These are phyloP conservation scores for Dendrocopos noguchii DNA, from an alignment of 2,113 vertebrate species.

Conservation along the genomic window DNA sequence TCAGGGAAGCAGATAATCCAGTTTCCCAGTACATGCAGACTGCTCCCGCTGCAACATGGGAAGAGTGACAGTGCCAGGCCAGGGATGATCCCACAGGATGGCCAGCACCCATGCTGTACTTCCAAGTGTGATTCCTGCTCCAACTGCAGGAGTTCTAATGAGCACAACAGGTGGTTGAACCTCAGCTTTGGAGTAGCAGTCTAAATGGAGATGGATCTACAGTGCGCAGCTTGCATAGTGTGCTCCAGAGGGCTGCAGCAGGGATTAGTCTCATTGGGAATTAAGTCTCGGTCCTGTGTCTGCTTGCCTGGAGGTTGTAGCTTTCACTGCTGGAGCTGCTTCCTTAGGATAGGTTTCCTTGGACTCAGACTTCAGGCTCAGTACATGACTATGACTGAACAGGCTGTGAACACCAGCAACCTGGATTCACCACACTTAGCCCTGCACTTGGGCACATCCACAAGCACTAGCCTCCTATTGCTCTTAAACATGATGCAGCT, in stretches of 20 bases:
- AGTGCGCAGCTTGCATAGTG: accelerated
- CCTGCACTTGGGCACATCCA: not conserved
- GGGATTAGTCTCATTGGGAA: not conserved
- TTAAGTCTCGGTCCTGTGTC: accelerated
- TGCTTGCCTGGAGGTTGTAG: not conserved
- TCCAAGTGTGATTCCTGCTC: not conserved
- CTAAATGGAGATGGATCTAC: not conserved
- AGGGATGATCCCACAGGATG: not conserved
- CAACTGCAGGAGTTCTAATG: not conserved
- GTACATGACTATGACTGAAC: not conserved
- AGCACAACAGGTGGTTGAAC: not conserved
- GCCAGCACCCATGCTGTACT: not conserved
- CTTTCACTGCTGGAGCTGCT: not conserved
- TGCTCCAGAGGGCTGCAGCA: not conserved
- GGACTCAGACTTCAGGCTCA: not conserved
- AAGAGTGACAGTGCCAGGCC: not conserved
- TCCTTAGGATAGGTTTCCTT: not conserved
- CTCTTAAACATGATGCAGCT: not conserved
- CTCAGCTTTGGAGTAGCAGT: not conserved
- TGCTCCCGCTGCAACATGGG: not conserved
- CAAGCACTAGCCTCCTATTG: accelerated
- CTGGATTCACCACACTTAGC: not conserved
- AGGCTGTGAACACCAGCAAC: not conserved
- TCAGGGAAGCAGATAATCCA: conserved; percentile 8
- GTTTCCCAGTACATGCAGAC: not conserved